These are phyloP conservation scores for Pseudochirops cupreus DNA, from an alignment of 2,797 vertebrate genomes.

Conservation along the genomic window DNA sequence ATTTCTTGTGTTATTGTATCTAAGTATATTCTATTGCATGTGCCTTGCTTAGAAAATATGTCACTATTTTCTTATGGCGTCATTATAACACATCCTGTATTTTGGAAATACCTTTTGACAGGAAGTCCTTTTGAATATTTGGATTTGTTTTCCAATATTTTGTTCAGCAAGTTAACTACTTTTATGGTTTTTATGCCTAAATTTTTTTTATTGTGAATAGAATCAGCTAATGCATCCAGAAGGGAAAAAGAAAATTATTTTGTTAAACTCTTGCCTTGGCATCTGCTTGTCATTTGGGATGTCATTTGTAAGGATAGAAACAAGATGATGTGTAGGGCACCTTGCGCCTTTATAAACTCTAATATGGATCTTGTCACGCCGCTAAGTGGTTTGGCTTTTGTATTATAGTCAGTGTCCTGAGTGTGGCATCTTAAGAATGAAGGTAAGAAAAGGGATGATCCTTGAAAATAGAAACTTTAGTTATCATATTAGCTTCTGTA, in stretches of 20 bases:
- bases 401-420: neutral
- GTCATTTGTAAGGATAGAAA: neutral
- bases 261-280: neutral
- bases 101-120: neutral
- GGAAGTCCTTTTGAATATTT: neutral
- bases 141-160: neutral
- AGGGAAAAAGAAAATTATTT: slow-evolving; percentile 38
- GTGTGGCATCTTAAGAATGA: neutral
- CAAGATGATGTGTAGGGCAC: neutral
- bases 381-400: neutral
- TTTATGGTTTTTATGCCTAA: neutral
- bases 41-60: slow-evolving; percentile 5
- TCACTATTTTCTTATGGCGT: neutral
- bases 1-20: neutral
- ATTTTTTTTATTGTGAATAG: slow-evolving; percentile 14
- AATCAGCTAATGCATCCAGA: slow-evolving; percentile 45
- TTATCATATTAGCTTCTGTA: neutral
- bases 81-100: neutral
- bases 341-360: neutral
- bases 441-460: neutral
- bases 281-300: neutral
- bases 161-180: accelerated
- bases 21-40: neutral
- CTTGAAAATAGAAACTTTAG: neutral
- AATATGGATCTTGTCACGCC: neutral